A percentile compares a stretch with the other conserved stretches of the same genome.
Conservation (phyloP, 2,797 vertebrate species). For the Thaleichthys pacificus region DNA sequence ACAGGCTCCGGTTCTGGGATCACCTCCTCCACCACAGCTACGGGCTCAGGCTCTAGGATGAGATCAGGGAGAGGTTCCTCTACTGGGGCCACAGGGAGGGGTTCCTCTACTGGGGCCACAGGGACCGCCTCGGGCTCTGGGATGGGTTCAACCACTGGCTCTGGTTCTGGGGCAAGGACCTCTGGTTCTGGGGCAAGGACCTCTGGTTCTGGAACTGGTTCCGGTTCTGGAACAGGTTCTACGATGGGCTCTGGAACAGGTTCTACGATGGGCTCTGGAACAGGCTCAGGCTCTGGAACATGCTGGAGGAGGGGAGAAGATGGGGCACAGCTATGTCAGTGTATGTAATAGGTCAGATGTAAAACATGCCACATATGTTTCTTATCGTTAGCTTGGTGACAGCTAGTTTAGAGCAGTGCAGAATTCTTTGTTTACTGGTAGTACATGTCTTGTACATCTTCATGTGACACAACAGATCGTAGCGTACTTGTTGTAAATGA, state of each 20-base stretch:
- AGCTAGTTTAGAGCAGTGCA: too few relatives aligned
- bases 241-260: constrained; percentile 1
- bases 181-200: neutral
- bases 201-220: constrained; percentile 17
- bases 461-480: too few relatives aligned
- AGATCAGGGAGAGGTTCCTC: neutral
- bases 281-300: constrained; percentile 31
- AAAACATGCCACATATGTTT: too few relatives aligned
- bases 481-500: too few relatives aligned
- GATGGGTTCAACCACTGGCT: neutral
- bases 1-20: constrained; percentile 1
- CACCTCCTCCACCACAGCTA: neutral
- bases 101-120: constrained; percentile 7
- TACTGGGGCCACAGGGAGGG: neutral
- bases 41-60: constrained; percentile 24
- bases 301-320: constrained; percentile 23
- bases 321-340: too few relatives aligned
- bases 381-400: too few relatives aligned
- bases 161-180: constrained; percentile 5
- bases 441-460: too few relatives aligned
- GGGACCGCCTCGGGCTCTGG: neutral
- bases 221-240: constrained; percentile 23
- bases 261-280: constrained; percentile 17
- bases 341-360: too few relatives aligned
- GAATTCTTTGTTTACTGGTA: too few relatives aligned